Conservation (phyloP, 2,113 vertebrate species). For the Triplophysa siluroides region DNA sequence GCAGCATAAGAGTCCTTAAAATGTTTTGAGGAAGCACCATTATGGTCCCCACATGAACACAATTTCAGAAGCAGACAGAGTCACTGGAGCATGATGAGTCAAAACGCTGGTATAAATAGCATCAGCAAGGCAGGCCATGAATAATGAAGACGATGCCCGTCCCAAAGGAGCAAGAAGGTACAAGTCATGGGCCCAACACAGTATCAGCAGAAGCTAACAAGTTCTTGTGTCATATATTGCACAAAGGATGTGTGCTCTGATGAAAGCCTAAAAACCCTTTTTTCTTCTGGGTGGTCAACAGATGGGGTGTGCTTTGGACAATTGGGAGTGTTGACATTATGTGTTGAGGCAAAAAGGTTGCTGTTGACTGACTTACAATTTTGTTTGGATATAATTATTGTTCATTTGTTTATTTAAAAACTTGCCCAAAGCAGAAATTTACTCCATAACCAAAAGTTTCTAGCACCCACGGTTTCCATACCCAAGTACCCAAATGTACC, state of each 20-base stretch:
- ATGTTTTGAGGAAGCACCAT: conserved; percentile 39
- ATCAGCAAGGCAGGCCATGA: conserved; percentile 63
- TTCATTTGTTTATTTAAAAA: neutral
- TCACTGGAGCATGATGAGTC: conserved; percentile 65
- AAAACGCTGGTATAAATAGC: conserved; percentile 75
- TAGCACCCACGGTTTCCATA: neutral
- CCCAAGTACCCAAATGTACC: neutral
- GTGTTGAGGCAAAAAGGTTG: neutral
- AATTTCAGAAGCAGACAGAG: conserved; percentile 60
- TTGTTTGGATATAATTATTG: neutral
- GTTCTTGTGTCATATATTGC: neutral
- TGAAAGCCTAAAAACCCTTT: neutral
- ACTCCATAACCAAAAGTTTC: neutral
- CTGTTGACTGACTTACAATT: neutral
- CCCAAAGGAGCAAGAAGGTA: conserved; percentile 57
- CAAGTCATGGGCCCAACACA: conserved; percentile 25
- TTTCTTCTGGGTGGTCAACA: neutral
- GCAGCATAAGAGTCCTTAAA: conserved; percentile 18
- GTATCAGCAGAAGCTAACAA: conserved; percentile 5
- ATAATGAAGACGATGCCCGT: conserved; percentile 68
- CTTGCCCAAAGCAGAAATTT: neutral
- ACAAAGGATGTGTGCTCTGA: neutral
- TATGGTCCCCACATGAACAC: conserved; percentile 49
- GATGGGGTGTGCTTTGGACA: neutral
- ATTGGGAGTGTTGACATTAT: neutral